phyloP scores from a whole-genome alignment of 2,113 vertebrate species.

The Ciconia stormi region DNA sequence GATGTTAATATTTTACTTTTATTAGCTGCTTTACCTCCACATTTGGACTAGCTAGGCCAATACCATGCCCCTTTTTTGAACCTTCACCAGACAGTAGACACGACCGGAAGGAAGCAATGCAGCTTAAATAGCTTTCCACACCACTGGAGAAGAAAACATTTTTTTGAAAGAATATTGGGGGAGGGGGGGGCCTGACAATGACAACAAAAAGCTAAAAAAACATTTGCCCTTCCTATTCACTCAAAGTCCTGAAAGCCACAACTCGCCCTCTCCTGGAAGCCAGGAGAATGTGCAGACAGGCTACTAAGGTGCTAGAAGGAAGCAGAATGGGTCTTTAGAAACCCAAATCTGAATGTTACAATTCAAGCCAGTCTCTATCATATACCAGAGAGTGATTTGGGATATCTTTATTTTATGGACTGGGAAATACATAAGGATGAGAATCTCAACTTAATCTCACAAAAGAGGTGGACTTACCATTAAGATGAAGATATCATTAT shows the following conservation, averaged over 20 bases:
- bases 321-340: neutral
- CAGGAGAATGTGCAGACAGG: neutral
- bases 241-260: neutral
- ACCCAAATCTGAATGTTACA: neutral
- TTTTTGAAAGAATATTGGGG: neutral
- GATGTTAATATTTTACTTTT: neutral
- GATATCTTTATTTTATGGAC: neutral
- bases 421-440: fast-evolving
- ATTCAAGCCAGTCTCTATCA: neutral
- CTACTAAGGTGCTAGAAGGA: neutral
- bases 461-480: neutral
- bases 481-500: neutral
- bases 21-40: neutral
- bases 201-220: neutral
- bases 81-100: neutral
- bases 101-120: neutral
- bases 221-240: neutral
- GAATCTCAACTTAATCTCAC: neutral
- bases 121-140: neutral
- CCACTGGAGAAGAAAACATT: neutral
- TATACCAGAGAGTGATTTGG: fast-evolving
- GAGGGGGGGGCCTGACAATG: no score
- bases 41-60: neutral
- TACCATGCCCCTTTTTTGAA: neutral
- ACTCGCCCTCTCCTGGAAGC: neutral